Evolutionary conservation across 2,113 vertebrate genomes (phyloP).

Genomic region (Odocoileus hemionus): DNA sequence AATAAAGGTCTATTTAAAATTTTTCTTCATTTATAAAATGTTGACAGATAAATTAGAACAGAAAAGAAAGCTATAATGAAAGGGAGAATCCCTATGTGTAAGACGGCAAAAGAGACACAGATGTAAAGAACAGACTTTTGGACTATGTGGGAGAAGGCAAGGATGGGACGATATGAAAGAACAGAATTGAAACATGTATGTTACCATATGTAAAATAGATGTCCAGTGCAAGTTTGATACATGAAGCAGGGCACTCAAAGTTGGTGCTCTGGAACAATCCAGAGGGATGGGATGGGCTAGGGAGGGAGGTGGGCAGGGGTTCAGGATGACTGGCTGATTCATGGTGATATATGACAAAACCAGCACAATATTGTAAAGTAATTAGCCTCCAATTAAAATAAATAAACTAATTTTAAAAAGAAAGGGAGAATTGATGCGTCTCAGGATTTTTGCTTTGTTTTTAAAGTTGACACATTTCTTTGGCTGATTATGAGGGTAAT

Average conservation of each 20-base stretch:
- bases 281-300: not conserved
- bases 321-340: not conserved
- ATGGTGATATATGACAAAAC: not conserved
- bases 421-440: not conserved
- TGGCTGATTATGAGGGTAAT: constrained; percentile 23
- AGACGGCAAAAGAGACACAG: not conserved
- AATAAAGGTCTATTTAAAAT: not conserved
- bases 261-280: not conserved
- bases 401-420: not conserved
- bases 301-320: not conserved
- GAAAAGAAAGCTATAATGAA: not conserved
- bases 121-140: not conserved
- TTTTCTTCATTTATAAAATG: not conserved
- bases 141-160: not conserved
- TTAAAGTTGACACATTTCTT: constrained; percentile 25
- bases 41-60: not conserved
- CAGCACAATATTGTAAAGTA: not conserved
- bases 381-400: not conserved
- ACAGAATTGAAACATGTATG: not conserved
- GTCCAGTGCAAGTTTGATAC: not conserved
- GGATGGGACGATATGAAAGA: not conserved
- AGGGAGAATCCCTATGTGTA: not conserved
- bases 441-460: not conserved
- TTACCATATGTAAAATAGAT: not conserved
- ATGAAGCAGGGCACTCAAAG: not conserved